Evolutionary conservation across 2,797 vertebrate genomes (phyloP), one percentile per base, ranked within the genome.

Genomic region (Melanotaenia boesemani): DNA sequence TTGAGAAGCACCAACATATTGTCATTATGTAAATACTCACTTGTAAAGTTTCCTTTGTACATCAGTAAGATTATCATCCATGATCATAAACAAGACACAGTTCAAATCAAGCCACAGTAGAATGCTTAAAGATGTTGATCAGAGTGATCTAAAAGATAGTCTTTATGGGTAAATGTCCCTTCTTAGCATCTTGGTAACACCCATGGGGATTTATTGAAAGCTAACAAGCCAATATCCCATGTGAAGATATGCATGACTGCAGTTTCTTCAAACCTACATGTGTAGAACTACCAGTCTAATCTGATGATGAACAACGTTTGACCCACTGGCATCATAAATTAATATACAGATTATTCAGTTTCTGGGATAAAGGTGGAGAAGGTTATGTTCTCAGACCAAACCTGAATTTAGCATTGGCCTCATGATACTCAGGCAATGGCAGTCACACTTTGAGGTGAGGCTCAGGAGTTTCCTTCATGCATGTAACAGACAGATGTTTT

Each of bases 1-100:
- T 34, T 50, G 22, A 76, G 70, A 55, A 58, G 46, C 56, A 70
- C 68, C 70, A 66, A 62, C 57, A 62, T 65, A 30, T n/a, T 50
- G 48, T 50, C 48, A n/a, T 50, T 1, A n/a, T 50, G 48, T 8
- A 50, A 50, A 10, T n/a, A 22, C 48, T n/a, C 20, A 50, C n/a
- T 50, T 50, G 9, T 22, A 22, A 50, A 18, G 41, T 63, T 13
- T 28, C 18, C 4, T 30, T 70, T 65, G 59, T 68, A 52, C 59
- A 70, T 79, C 30, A 67, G n/a, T 30, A 34, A 7, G 50, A 72
- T 48, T 50, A 55, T 72, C 24, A 63, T 59, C 16, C 34, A 56
- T 30, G 71, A 60, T 71, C 72, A 72, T 46, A 52, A 68, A 44
- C 46, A 63, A 22, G 5, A 37, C 20, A 30, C 10, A 26, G 62